Conservation (phyloP, 2,113 vertebrate genomes). For the Ptilonorhynchus violaceus region DNA sequence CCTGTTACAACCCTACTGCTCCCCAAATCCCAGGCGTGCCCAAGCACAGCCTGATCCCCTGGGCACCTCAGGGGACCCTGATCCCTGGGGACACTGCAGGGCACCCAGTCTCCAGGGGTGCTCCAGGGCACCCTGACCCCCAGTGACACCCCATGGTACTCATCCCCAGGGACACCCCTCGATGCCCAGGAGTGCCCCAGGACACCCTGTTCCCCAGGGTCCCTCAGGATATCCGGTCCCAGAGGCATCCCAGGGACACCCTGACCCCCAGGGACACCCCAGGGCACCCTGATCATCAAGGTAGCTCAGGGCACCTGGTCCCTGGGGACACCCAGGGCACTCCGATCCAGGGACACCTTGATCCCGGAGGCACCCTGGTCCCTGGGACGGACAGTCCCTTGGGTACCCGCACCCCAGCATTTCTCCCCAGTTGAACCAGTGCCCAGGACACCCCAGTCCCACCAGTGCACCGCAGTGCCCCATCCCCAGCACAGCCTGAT, state of each 20-base stretch:
- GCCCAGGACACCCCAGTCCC: neutral
- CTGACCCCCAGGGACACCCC: neutral
- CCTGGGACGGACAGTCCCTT: accelerated
- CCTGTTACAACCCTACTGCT: neutral
- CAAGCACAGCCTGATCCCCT: neutral
- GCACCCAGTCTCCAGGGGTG: neutral
- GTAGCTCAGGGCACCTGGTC: neutral
- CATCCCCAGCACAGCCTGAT: neutral
- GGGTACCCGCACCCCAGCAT: neutral
- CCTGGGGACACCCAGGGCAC: neutral
- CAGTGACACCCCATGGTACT: neutral
- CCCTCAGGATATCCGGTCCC: neutral
- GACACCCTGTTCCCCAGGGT: neutral
- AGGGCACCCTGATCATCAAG: neutral
- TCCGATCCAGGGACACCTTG: neutral
- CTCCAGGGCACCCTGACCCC: neutral
- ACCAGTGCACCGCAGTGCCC: neutral
- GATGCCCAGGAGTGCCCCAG: neutral
- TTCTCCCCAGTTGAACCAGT: neutral
- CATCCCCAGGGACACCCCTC: neutral
- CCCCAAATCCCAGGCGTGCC: neutral
- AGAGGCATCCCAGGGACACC: neutral
- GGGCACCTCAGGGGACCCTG: neutral
- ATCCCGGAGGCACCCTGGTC: neutral
- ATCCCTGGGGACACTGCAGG: neutral